These are phyloP conservation scores for Aspidoscelis tigris DNA, from an alignment of 2,113 vertebrate species.

Conservation along the genomic window DNA sequence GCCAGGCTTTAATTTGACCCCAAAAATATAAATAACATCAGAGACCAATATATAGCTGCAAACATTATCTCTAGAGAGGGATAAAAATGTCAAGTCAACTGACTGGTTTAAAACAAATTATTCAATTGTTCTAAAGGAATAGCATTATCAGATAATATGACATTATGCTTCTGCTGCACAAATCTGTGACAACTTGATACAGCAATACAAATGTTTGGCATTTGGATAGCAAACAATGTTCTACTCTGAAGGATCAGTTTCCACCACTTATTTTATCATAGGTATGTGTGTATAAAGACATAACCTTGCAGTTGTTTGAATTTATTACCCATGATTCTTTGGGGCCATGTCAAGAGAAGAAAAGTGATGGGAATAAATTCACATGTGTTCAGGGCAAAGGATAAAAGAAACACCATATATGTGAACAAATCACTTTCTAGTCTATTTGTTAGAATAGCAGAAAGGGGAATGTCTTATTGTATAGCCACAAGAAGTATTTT, in stretches of 20 bases:
- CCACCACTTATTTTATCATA: neutral
- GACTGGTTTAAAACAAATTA: neutral
- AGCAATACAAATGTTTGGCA: neutral
- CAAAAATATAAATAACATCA: neutral
- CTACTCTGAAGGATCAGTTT: neutral
- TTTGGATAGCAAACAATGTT: neutral
- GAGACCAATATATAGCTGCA: neutral
- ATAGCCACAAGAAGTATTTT: no score
- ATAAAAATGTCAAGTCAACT: neutral
- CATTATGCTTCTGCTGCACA: neutral
- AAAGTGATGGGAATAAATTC: neutral
- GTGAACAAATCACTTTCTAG: neutral
- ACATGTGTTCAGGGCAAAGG: neutral
- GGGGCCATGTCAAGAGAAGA: neutral
- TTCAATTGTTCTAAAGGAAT: neutral
- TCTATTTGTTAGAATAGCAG: no score
- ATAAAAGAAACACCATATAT: neutral
- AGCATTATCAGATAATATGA: neutral
- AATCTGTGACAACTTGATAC: neutral
- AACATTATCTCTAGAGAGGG: neutral
- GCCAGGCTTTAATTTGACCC: no score
- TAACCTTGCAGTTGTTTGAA: neutral
- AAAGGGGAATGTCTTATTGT: no score
- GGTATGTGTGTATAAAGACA: neutral
- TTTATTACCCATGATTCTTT: neutral